Conservation (phyloP, 2,113 vertebrate genomes). For the Oxyura jamaicensis region DNA sequence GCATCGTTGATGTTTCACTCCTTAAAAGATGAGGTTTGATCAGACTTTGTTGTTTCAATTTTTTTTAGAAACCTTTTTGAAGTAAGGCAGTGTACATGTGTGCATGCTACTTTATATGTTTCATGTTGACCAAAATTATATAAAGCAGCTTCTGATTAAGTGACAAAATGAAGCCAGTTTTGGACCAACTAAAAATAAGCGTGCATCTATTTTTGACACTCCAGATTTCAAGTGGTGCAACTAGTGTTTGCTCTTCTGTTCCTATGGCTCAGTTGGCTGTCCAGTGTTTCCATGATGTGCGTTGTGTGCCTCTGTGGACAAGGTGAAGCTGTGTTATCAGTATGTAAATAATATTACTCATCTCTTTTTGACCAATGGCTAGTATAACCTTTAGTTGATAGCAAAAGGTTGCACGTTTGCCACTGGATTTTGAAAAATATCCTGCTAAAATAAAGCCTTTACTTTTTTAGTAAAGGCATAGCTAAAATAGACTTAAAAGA, state of each 20-base stretch:
- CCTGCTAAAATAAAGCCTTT: not conserved
- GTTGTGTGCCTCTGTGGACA: not conserved
- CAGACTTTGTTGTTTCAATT: not conserved
- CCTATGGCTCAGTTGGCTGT: not conserved
- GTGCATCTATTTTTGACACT: accelerated
- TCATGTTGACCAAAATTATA: not conserved
- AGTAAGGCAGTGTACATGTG: not conserved
- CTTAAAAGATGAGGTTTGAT: conserved; percentile 18
- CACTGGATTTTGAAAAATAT: not conserved
- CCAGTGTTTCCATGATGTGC: accelerated
- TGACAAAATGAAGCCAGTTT: not conserved
- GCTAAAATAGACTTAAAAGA: not conserved
- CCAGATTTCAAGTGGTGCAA: not conserved
- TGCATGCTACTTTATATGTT: conserved; percentile 5
- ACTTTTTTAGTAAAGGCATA: not conserved
- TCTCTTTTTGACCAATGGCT: not conserved
- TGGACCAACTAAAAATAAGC: not conserved
- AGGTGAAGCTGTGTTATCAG: accelerated
- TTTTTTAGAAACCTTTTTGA: conserved; percentile 14
- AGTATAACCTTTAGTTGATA: not conserved
- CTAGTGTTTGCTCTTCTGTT: not conserved
- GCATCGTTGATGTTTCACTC: not conserved
- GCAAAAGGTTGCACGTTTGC: not conserved
- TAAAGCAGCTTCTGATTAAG: not conserved
- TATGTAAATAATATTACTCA: not conserved